phyloP scores from a whole-genome alignment of 2,797 vertebrate species.

The Momotus momota region DNA sequence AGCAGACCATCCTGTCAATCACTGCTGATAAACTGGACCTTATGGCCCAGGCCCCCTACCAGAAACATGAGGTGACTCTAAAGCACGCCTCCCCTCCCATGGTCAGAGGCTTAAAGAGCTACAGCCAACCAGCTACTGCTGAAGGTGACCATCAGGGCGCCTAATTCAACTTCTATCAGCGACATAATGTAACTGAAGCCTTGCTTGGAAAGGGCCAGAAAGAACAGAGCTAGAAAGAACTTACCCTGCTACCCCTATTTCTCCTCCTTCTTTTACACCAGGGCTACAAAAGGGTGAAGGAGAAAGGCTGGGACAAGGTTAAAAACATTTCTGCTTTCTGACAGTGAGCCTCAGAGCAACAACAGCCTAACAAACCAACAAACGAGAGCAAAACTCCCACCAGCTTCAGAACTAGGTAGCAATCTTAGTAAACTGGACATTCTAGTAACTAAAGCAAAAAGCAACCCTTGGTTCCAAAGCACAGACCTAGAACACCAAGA shows the following conservation, averaged over 20 bases:
- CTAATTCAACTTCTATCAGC: background rate
- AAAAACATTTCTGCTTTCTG: background rate
- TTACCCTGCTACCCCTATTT: background rate
- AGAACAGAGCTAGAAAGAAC: background rate
- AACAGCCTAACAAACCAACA: background rate
- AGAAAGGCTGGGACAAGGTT: background rate
- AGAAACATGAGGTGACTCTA: background rate
- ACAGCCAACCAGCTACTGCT: background rate
- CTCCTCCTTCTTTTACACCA: background rate
- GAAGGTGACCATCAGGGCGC: background rate
- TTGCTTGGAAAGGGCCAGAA: background rate
- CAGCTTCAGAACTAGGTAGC: background rate
- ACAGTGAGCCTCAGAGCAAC: background rate
- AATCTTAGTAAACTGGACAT: background rate
- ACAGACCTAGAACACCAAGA: background rate
- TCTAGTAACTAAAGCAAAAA: slow-evolving; percentile 2
- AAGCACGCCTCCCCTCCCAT: background rate
- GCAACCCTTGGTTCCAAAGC: background rate
- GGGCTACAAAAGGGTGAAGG: background rate
- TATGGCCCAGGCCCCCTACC: background rate
- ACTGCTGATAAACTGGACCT: background rate
- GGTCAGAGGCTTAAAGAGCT: background rate
- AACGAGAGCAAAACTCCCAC: slow-evolving; percentile 6
- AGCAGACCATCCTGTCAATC: background rate
- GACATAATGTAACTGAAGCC: background rate